Percentiles rank a stretch among this genome's conserved stretches.
phyloP scores from a whole-genome alignment of 2,888 invertebrate species.

The Limnephilus lunatus region DNA sequence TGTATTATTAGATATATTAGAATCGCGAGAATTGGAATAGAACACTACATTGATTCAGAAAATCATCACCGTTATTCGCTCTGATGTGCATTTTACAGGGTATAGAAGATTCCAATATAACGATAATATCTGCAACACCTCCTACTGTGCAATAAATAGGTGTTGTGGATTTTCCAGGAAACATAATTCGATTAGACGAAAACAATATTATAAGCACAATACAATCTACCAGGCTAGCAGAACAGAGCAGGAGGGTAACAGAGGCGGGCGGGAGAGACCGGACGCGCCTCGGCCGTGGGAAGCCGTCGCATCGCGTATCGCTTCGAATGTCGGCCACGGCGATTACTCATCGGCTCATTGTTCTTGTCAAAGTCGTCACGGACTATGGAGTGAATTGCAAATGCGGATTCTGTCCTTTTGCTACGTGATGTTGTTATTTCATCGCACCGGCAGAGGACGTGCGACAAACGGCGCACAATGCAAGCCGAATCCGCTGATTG shows the following conservation, averaged over 20 bases:
- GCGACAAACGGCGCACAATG: background rate
- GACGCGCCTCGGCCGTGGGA: slow-evolving; percentile 37
- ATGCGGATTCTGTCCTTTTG: background rate
- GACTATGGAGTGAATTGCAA: background rate
- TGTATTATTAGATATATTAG: too few species aligned
- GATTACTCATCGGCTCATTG: slow-evolving; percentile 39
- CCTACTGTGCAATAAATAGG: too few species aligned
- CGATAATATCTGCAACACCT: background rate
- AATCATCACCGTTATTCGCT: too few species aligned
- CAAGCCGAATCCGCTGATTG: background rate
- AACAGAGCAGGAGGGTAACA: too few species aligned
- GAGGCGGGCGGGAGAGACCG: background rate
- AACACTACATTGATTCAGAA: too few species aligned
- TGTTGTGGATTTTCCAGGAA: background rate
- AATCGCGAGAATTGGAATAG: too few species aligned
- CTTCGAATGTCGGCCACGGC: slow-evolving; percentile 35
- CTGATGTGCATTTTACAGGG: too few species aligned
- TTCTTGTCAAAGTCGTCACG: background rate
- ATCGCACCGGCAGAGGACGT: background rate
- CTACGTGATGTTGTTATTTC: background rate
- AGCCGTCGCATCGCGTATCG: slow-evolving; percentile 3
- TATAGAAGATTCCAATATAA: too few species aligned
- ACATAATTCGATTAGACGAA: background rate
- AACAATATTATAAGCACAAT: background rate
- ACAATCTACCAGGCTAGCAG: background rate